Evolutionary conservation across 2,113 vertebrate species (phyloP), one percentile per base, ranked within the genome.

Genomic region (Ictalurus furcatus): DNA sequence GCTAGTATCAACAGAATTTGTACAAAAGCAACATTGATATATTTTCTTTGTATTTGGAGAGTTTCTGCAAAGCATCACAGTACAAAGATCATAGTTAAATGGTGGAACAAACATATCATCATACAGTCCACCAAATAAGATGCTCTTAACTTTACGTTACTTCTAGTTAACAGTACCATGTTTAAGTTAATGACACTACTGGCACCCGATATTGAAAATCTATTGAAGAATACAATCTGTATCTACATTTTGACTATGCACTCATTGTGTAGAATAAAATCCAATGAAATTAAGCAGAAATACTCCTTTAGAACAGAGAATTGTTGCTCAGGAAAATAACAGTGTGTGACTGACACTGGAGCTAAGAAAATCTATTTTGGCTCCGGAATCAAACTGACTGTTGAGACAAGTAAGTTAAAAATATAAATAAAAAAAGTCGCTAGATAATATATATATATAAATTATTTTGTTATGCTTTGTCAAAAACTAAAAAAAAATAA

Each of bases 261-360:
- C 7, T 25, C 71, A 74, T 17, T 76, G 8, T 78, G 40, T 44
- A 44, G 4, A 81, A 30, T 34, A 59, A 82, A 59, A 59, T 23
- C 4, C 6, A 81, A 19, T 30, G 2, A 81, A 58, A 58, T 34
- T 0, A 5, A n/a, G 6, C 28, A 19, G 52, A 52, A 8, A 16
- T 54, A 2, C 12, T n/a, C 0, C 44, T 81, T 58, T 56, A 28
- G 12, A 40, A 48, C 69, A 37, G 7, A 59, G 52, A 52, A 88
- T 88, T 92, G 37, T 89, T 90, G 92, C 30, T 61, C 5, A n/a
- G 90, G 14, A 5, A n/a, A 48, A 58, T n/a, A 34, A 56, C 79
- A 79, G 11, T 90, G 87, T 92, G 90, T 91, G 90, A 86, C 85
- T 89, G 14, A 59, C 23, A 67, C 61, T 63, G 85, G 89, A 82